Percentiles rank a stretch among this genome's conserved stretches.
Evolutionary conservation across 1,140 invertebrate species (phyloP).

Genomic region (Lepidostoma basale): DNA sequence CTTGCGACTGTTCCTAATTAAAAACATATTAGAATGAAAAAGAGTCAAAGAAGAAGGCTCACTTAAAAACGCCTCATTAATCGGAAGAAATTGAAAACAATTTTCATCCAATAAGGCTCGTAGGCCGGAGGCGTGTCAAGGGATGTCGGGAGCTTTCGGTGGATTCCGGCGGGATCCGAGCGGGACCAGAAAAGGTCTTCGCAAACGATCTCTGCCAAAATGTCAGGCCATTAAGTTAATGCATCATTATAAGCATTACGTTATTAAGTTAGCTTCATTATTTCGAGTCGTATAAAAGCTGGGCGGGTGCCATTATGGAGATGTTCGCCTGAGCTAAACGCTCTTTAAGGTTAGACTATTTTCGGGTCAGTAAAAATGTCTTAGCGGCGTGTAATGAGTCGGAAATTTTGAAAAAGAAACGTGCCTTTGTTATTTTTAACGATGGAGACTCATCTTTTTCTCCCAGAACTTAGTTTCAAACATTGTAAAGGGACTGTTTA

Average conservation of each 20-base stretch:
- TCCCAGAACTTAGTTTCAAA: too few relatives aligned
- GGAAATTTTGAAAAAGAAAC: constrained; percentile 32
- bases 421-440: constrained; percentile 16
- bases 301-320: constrained; percentile 31
- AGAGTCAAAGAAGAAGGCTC: background rate
- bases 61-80: constrained; percentile 1
- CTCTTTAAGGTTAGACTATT: constrained; percentile 33
- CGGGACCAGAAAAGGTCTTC: constrained; percentile 12
- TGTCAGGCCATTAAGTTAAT: constrained; percentile 40
- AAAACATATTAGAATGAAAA: background rate
- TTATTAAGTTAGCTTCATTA: constrained; percentile 43
- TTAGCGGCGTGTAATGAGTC: constrained; percentile 36
- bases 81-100: constrained; percentile 1
- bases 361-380: constrained; percentile 41
- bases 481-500: too few relatives aligned
- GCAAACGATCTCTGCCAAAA: constrained; percentile 30
- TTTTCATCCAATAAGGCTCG: background rate
- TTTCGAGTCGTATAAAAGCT: constrained; percentile 41
- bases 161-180: background rate
- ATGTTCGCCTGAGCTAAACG: constrained; percentile 23
- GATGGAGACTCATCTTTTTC: too few relatives aligned
- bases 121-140: background rate
- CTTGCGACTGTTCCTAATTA: too few relatives aligned
- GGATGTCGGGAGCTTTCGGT: constrained; percentile 4
- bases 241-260: constrained; percentile 43